Conservation (phyloP, 1,140 invertebrate species). For the Riptortus pedestris region DNA sequence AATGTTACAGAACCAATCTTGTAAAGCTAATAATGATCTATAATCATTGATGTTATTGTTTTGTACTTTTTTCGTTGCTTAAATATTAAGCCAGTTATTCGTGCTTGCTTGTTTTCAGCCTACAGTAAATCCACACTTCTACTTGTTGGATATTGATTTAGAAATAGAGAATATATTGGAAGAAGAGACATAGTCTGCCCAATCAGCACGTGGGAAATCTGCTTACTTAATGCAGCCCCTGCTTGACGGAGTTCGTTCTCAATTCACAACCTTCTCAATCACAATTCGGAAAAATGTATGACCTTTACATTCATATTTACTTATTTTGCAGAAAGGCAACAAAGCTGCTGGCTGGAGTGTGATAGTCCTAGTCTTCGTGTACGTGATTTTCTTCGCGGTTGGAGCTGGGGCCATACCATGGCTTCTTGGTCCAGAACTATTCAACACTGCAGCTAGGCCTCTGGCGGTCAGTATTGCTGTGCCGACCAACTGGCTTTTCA, state of each 20-base stretch:
- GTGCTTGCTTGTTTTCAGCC: no score
- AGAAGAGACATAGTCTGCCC: no score
- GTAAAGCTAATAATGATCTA: no score
- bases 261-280: neutral
- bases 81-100: no score
- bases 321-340: slow-evolving; percentile 38
- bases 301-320: no score
- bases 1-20: no score
- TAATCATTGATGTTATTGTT: no score
- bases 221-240: neutral
- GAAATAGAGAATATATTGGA: no score
- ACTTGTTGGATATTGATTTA: no score
- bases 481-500: slow-evolving; percentile 73
- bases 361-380: slow-evolving; percentile 63
- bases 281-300: no score
- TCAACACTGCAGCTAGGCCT: slow-evolving; percentile 63
- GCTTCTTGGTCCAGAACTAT: slow-evolving; percentile 83
- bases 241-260: neutral
- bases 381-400: slow-evolving; percentile 68
- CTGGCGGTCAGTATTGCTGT: slow-evolving; percentile 71
- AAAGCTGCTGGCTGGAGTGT: slow-evolving; percentile 54
- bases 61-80: no score
- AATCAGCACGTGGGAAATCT: neutral
- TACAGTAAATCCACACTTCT: no score
- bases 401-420: slow-evolving; percentile 85